Conservation (phyloP, 23 tunicate genomes). For the Clavelina lepadiformis region DNA sequence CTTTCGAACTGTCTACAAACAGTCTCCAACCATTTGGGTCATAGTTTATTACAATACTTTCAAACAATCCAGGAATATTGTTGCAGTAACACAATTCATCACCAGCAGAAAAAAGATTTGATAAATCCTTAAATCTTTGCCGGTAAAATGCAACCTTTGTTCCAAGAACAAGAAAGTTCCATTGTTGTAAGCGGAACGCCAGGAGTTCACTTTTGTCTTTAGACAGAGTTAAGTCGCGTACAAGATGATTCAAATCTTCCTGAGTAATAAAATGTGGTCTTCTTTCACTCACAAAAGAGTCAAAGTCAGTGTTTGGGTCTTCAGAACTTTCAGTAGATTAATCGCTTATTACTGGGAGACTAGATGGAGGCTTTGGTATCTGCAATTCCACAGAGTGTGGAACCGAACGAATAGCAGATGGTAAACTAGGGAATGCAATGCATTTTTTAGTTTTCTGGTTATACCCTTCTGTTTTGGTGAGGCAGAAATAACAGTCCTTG, state of each 20-base stretch:
- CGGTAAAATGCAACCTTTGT: slow-evolving; percentile 18
- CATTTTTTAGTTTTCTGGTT: not conserved
- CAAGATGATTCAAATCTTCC: slow-evolving; percentile 18
- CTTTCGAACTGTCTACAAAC: slow-evolving; percentile 3
- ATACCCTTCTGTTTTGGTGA: slow-evolving; percentile 13
- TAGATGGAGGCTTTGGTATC: slow-evolving; percentile 4
- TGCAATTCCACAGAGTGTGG: slow-evolving; percentile 12
- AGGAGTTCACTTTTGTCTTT: slow-evolving; percentile 13
- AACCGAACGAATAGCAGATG: slow-evolving; percentile 16
- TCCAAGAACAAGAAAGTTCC: slow-evolving; percentile 17
- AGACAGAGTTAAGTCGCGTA: slow-evolving; percentile 6
- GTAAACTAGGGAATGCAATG: slow-evolving; percentile 2
- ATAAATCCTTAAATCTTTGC: not conserved
- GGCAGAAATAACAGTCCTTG: slow-evolving; percentile 25
- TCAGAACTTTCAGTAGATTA: slow-evolving; percentile 11
- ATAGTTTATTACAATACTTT: not conserved
- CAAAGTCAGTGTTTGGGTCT: not conserved
- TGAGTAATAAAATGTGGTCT: slow-evolving; percentile 9
- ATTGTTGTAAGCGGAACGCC: slow-evolving; percentile 9
- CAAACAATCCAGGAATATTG: slow-evolving; percentile 11
- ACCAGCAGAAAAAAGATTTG: slow-evolving; percentile 2
- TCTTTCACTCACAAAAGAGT: not conserved
- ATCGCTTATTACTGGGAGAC: not conserved
- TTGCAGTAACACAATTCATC: slow-evolving; percentile 13
- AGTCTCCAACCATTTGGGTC: slow-evolving; percentile 8